Conservation (phyloP, 2,113 vertebrate species). For the Alligator sinensis region DNA sequence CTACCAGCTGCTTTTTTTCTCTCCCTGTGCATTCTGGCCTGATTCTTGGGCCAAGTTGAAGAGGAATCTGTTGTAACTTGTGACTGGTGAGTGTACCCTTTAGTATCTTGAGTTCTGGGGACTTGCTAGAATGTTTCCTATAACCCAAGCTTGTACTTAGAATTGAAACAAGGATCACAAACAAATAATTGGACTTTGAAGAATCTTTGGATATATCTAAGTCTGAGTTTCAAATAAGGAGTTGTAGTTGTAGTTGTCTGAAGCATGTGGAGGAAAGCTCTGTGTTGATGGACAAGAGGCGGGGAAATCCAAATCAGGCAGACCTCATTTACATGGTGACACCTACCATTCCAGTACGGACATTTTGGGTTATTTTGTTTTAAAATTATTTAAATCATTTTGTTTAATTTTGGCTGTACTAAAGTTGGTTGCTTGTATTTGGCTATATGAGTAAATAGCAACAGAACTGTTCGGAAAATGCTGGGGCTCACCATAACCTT, state of each 20-base stretch:
- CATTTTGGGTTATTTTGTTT: too few relatives aligned
- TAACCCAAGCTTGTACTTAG: not conserved
- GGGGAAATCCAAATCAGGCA: not conserved
- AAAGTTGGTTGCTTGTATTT: too few relatives aligned
- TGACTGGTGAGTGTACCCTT: not conserved
- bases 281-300: too few relatives aligned
- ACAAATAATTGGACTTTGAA: not conserved
- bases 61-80: not conserved
- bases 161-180: not conserved
- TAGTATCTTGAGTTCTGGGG: not conserved
- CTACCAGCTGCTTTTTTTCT: not conserved
- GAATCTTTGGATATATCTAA: not conserved
- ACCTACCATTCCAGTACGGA: too few relatives aligned
- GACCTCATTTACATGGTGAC: too few relatives aligned
- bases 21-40: conserved; percentile 12
- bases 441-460: too few relatives aligned
- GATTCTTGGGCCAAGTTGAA: not conserved
- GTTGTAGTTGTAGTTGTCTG: too few relatives aligned
- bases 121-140: not conserved
- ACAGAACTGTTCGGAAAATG: too few relatives aligned
- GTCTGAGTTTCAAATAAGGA: not conserved
- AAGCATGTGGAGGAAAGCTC: too few relatives aligned
- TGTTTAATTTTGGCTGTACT: too few relatives aligned
- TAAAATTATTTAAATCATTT: too few relatives aligned
- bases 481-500: too few relatives aligned